Evolutionary conservation across 2,797 vertebrate species (phyloP).

Genomic region (Catamblyrhynchus diadema): DNA sequence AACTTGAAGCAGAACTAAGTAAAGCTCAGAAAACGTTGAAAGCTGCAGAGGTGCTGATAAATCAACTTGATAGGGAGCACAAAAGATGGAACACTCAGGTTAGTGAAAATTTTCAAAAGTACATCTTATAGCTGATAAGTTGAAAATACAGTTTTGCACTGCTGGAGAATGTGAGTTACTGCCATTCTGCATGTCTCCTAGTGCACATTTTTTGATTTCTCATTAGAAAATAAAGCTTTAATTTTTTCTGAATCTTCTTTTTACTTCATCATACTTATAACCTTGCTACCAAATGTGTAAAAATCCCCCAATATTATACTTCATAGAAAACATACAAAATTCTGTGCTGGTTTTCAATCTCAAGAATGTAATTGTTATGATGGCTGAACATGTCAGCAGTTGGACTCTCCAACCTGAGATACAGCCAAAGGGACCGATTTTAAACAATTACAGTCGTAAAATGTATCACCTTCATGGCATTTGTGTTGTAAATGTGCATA

Average conservation of each 20-base stretch:
- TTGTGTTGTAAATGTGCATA: neutral
- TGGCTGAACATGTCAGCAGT: neutral
- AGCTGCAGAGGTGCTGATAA: slow-evolving; percentile 89
- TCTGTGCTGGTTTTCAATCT: neutral
- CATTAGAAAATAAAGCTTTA: neutral
- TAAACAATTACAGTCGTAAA: neutral
- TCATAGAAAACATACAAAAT: neutral
- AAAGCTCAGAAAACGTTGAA: slow-evolving; percentile 91
- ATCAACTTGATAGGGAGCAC: slow-evolving; percentile 92
- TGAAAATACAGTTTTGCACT: neutral
- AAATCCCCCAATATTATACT: neutral
- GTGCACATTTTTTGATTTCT: neutral
- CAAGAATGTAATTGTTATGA: neutral
- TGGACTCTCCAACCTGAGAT: neutral
- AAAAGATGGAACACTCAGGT: slow-evolving; percentile 93
- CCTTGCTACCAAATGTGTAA: neutral
- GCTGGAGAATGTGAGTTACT: neutral
- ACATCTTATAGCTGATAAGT: neutral
- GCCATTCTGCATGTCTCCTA: neutral
- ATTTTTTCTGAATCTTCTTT: neutral
- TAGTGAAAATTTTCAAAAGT: slow-evolving; percentile 3
- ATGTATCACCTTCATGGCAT: neutral
- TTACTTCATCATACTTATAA: neutral
- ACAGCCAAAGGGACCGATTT: neutral
- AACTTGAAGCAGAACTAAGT: slow-evolving; percentile 90